These are phyloP conservation scores for Heliconius hewitsoni DNA, from an alignment of 1,140 invertebrate genomes.

Conservation along the genomic window DNA sequence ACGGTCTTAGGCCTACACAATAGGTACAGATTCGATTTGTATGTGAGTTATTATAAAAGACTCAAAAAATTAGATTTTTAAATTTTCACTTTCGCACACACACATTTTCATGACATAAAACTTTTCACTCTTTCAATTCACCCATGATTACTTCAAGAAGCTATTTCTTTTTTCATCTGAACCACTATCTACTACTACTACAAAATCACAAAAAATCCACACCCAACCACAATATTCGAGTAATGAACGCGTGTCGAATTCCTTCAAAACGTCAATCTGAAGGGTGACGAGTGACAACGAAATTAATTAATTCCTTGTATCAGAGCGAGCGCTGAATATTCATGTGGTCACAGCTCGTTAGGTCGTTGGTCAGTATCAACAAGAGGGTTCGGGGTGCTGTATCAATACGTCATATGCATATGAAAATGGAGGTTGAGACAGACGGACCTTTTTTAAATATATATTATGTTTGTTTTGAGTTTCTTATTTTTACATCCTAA, in stretches of 20 bases:
- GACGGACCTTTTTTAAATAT: not conserved
- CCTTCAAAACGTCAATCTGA: slow-evolving; percentile 20
- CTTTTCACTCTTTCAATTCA: no score
- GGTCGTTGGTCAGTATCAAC: slow-evolving; percentile 71
- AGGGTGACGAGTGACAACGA: slow-evolving; percentile 42
- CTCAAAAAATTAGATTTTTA: not conserved
- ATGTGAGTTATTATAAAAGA: no score
- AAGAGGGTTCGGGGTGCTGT: slow-evolving; percentile 39
- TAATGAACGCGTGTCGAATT: slow-evolving; percentile 23
- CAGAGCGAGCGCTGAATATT: slow-evolving; percentile 59
- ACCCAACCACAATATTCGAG: not conserved
- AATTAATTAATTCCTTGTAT: slow-evolving; percentile 67
- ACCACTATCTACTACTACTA: not conserved
- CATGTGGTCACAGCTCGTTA: slow-evolving; percentile 70
- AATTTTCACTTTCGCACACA: no score
- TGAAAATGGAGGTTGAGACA: slow-evolving; percentile 25
- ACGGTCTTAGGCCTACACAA: no score
- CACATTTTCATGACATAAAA: no score
- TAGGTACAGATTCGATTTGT: no score
- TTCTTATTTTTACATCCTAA: not conserved
- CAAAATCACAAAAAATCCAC: not conserved
- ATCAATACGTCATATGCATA: slow-evolving; percentile 41
- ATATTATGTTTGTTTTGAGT: not conserved
- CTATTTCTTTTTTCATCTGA: not conserved
- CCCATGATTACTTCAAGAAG: no score